Evolutionary conservation across 2,888 invertebrate species (phyloP), one percentile per base, ranked within the genome.

Genomic region (Habroteleia sp.): DNA sequence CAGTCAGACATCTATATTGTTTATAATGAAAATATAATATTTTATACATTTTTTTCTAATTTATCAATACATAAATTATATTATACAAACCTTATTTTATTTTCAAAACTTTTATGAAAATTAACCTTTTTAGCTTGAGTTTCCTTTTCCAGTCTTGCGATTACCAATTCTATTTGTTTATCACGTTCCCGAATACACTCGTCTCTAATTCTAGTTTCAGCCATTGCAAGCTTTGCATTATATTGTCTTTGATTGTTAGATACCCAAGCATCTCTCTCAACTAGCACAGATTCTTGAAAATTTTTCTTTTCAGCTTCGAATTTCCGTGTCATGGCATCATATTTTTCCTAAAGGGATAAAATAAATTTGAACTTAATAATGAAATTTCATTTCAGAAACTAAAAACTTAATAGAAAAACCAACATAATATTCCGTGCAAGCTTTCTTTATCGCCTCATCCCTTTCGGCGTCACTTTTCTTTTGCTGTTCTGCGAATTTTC

Each of bases 141-240:
- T 82, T 94, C 94, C 0, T 90, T 90, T 77, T 94, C 93, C 83
- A 94, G 89, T 65, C 92, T 91, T 79, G 92, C 92, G 44, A 94
- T 93, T 0, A 93, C 93, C 8, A 91, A 89, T 85, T 96, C 95
- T 54, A 95, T 94, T 89, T 95, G 95, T 41, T 91, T 92, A 87
- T 96, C 96, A 62, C 95, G 89, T 83, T 96, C 95, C 46, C 90
- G 90, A 84, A 93, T 92, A 83, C 92, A 93, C 77, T 93, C 92
- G 17, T 94, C 93, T 1, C 92, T 87, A 80, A 96, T 92, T 79
- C 91, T 91, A 60, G 90, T 90, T 87, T 94, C 94, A 82, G 91
- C 93, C 83, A 93, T 92, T 60, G 91, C 91, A 50, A 95, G 88
- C 5, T 91, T 85, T 17, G 90, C 77, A 10, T 90, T 91, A 80